Evolutionary conservation across 2,797 vertebrate genomes (phyloP).

Genomic region (Bradypodion ventrale): DNA sequence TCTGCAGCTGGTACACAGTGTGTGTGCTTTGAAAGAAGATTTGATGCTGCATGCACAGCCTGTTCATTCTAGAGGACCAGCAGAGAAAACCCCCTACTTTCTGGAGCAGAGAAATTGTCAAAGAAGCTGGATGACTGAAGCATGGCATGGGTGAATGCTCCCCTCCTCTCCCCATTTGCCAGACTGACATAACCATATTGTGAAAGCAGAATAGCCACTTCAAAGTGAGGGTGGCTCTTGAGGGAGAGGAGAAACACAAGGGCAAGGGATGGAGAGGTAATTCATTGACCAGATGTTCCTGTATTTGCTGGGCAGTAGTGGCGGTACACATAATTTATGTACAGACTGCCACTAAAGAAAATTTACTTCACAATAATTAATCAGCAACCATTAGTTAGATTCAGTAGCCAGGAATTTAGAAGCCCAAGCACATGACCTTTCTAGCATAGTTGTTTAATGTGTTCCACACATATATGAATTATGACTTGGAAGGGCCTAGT

Average conservation of each 20-base stretch:
- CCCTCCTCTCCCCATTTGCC: not conserved
- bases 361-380: not conserved
- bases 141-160: too few relatives aligned
- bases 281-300: not conserved
- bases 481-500: not conserved
- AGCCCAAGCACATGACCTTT: not conserved
- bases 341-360: not conserved
- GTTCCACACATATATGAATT: not conserved
- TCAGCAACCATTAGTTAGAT: not conserved
- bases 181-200: not conserved
- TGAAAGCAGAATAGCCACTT: not conserved
- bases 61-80: not conserved
- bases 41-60: not conserved
- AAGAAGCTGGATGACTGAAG: not conserved
- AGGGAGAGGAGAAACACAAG: not conserved
- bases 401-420: not conserved
- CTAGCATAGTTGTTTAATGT: not conserved
- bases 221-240: not conserved
- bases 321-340: not conserved
- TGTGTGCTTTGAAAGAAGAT: conserved; percentile 12
- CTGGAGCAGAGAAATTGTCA: not conserved
- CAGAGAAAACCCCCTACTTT: not conserved
- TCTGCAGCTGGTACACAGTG: conserved; percentile 1
- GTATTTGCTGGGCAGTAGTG: not conserved
- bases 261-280: not conserved